Conservation (phyloP, 2,113 vertebrate species). For the Copsychus sechellarum region DNA sequence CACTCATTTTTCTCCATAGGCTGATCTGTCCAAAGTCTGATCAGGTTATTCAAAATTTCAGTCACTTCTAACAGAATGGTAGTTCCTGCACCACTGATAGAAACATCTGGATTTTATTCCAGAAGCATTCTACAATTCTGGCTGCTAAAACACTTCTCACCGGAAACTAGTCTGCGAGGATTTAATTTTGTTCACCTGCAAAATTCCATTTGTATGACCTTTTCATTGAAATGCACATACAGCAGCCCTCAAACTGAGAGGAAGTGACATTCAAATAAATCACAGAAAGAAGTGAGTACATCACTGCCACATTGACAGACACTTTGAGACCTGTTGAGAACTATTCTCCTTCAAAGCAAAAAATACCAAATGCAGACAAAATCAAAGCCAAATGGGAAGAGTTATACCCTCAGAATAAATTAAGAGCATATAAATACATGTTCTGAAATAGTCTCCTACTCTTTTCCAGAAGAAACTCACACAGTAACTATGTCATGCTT, state of each 20-base stretch:
- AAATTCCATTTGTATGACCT: neutral
- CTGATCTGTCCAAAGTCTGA: neutral
- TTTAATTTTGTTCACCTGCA: constrained; percentile 38
- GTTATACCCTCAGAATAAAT: neutral
- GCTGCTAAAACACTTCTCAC: neutral
- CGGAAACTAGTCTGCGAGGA: neutral
- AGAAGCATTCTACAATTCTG: neutral
- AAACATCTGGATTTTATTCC: constrained; percentile 51
- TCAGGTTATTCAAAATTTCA: neutral
- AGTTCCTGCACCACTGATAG: neutral
- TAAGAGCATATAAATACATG: neutral
- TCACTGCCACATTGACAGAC: neutral
- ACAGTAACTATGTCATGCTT: neutral
- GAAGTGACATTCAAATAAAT: neutral
- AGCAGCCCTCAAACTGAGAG: neutral
- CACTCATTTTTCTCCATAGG: neutral
- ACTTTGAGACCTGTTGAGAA: neutral
- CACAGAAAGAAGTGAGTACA: neutral
- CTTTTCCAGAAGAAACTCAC: neutral
- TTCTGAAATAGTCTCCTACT: neutral
- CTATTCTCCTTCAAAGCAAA: neutral
- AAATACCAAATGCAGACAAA: neutral
- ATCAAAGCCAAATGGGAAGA: neutral
- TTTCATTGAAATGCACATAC: neutral
- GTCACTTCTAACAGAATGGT: neutral